A percentile compares a stretch with the other conserved stretches of the same genome.
Conservation (phyloP, 2,888 invertebrate genomes). For the Amorpha juglandis region DNA sequence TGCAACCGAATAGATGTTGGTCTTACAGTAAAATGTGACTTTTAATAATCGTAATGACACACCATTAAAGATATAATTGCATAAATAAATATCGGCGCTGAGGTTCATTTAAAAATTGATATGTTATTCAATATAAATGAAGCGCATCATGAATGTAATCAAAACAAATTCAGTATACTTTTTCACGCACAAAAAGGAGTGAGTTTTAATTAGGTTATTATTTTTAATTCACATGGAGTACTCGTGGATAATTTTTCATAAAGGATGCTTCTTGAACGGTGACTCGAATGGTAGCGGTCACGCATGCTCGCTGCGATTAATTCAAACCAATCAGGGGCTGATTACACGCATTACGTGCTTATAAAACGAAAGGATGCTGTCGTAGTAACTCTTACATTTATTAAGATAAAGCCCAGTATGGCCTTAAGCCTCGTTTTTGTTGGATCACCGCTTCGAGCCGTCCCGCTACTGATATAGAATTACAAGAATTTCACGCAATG, state of each 20-base stretch:
- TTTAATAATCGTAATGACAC: conserved; percentile 16
- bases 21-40: neutral
- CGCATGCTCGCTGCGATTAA: conserved; percentile 80
- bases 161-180: conserved; percentile 53
- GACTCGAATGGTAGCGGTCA: conserved; percentile 76
- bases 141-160: conserved; percentile 47
- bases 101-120: conserved; percentile 14
- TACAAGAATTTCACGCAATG: conserved; percentile 72
- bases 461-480: conserved; percentile 64
- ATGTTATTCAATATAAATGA: conserved; percentile 34
- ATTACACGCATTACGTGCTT: conserved; percentile 79
- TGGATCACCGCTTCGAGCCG: conserved; percentile 47
- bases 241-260: conserved; percentile 72
- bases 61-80: neutral
- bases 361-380: conserved; percentile 56
- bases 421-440: conserved; percentile 8
- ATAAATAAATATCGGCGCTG: conserved; percentile 19
- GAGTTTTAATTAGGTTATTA: conserved; percentile 79
- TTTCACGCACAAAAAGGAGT: conserved; percentile 61
- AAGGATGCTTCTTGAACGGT: conserved; percentile 58
- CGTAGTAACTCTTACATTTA: conserved; percentile 42
- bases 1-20: conserved; percentile 7
- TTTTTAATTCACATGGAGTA: conserved; percentile 71
- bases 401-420: conserved; percentile 47
- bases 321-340: conserved; percentile 82